These are phyloP conservation scores for Nemapogon koenigi DNA, from an alignment of 2,888 invertebrate genomes.

Conservation along the genomic window DNA sequence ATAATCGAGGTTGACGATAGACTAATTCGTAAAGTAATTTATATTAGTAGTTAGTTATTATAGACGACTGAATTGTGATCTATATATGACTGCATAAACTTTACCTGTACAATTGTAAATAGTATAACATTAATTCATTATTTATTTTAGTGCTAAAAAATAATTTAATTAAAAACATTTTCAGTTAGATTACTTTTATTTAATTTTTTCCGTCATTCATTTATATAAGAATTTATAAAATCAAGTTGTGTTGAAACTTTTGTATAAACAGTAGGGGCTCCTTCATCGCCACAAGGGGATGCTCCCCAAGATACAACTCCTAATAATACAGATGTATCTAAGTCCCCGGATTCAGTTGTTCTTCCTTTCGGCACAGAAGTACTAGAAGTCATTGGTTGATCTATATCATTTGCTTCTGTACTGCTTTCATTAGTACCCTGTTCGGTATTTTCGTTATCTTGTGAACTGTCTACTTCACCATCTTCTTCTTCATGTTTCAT, in stretches of 20 bases:
- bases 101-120: too few species aligned
- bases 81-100: too few species aligned
- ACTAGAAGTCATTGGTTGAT: constrained; percentile 10
- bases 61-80: too few species aligned
- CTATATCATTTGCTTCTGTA: constrained; percentile 12
- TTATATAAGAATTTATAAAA: constrained; percentile 39
- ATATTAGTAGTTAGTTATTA: not conserved
- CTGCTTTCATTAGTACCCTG: constrained; percentile 16
- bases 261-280: constrained; percentile 61
- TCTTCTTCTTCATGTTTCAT: constrained; percentile 14
- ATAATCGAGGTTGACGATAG: not conserved
- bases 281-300: constrained; percentile 52
- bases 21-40: not conserved
- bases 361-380: constrained; percentile 16
- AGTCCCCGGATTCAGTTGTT: constrained; percentile 17
- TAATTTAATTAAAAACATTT: not conserved
- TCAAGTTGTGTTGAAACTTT: constrained; percentile 52
- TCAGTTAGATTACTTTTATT: not conserved
- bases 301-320: constrained; percentile 66
- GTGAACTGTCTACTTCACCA: constrained; percentile 4
- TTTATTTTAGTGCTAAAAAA: not conserved
- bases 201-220: constrained; percentile 15
- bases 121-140: not conserved
- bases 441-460: constrained; percentile 9
- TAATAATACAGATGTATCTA: constrained; percentile 30